Percentiles rank a stretch among this genome's conserved stretches.
phyloP scores from a whole-genome alignment of 2,888 invertebrate species.

The Stenodera caucasica region DNA sequence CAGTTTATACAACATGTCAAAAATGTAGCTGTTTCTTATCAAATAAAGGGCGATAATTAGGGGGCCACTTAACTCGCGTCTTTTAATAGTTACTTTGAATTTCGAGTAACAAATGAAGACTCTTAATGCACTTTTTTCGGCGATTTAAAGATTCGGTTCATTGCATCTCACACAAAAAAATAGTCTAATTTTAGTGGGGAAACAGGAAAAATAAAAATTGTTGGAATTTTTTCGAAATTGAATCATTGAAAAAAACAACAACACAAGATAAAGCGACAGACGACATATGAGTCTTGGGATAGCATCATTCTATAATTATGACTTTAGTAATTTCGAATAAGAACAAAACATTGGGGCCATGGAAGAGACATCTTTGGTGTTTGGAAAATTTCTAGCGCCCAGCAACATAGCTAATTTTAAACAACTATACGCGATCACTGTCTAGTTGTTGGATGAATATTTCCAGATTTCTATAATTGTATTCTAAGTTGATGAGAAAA shows the following conservation, averaged over 20 bases:
- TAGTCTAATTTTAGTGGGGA: too few species aligned
- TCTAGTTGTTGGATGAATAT: neutral
- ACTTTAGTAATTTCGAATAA: neutral
- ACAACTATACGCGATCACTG: neutral
- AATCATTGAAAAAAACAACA: too few species aligned
- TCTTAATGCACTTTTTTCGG: too few species aligned
- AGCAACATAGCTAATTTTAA: neutral
- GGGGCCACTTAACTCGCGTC: too few species aligned
- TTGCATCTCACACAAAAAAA: too few species aligned
- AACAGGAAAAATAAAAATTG: neutral
- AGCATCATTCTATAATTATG: neutral
- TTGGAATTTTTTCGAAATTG: neutral
- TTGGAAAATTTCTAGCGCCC: neutral
- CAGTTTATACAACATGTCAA: neutral
- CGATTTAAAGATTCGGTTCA: neutral
- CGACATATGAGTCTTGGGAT: neutral
- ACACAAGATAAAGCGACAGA: neutral
- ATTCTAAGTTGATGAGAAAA: neutral
- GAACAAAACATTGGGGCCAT: neutral
- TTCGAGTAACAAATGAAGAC: too few species aligned
- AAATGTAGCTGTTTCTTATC: neutral
- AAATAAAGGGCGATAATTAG: neutral
- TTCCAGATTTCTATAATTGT: conserved; percentile 1
- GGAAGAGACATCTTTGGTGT: neutral
- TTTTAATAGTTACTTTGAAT: too few species aligned